These are phyloP conservation scores for Marcusenius ussheri DNA, from an alignment of 2,113 vertebrate genomes.

Conservation along the genomic window DNA sequence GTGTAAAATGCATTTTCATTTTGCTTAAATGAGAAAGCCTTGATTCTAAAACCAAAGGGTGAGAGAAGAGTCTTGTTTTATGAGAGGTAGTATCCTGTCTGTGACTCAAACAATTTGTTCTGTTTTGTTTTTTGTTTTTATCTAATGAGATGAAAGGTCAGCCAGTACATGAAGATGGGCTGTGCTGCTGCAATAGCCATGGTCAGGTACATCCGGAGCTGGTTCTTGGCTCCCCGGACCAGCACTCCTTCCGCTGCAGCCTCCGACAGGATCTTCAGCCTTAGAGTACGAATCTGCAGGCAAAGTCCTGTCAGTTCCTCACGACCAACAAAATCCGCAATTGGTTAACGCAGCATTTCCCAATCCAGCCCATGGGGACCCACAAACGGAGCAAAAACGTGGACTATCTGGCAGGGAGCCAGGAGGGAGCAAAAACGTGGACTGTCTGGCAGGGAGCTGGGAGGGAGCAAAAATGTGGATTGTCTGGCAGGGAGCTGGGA, in stretches of 20 bases:
- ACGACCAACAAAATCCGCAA: background rate
- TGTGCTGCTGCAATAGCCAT: conserved; percentile 80
- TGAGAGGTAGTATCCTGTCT: conserved; percentile 11
- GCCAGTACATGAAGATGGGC: conserved; percentile 88
- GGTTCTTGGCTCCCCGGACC: conserved; percentile 73
- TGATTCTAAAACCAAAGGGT: background rate
- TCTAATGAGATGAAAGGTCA: conserved; percentile 82
- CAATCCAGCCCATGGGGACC: background rate
- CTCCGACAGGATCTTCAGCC: conserved; percentile 80
- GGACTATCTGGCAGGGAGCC: background rate
- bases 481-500: too few species aligned
- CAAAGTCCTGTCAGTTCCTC: background rate
- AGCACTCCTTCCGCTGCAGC: conserved; percentile 71
- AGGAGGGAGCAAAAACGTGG: background rate
- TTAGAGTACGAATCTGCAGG: conserved; percentile 71
- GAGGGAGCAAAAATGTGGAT: too few species aligned
- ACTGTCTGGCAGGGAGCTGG: too few species aligned
- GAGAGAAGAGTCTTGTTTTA: background rate
- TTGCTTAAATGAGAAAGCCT: background rate
- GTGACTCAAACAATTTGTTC: background rate
- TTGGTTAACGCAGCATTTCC: background rate
- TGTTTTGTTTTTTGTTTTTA: conserved; percentile 47
- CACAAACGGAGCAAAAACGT: background rate
- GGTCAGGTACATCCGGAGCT: conserved; percentile 87
- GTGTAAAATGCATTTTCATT: conserved; percentile 4